Conservation (phyloP, 2,888 invertebrate species). For the Andrena haemorrhoa region DNA sequence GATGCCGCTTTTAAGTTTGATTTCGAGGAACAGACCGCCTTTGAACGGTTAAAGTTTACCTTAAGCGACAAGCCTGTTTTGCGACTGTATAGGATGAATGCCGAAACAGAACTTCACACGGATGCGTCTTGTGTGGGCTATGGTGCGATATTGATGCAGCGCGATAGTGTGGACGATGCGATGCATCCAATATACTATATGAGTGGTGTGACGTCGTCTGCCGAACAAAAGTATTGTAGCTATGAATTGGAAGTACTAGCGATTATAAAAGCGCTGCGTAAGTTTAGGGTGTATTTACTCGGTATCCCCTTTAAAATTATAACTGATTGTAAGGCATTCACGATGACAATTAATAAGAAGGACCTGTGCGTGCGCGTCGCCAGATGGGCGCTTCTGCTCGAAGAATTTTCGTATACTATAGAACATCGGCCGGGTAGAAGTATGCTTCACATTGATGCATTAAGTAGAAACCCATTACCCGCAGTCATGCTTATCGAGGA, state of each 20-base stretch:
- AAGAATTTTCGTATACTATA: no score
- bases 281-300: slow-evolving; percentile 23
- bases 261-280: neutral
- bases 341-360: slow-evolving; percentile 51
- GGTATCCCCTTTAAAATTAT: slow-evolving; percentile 23
- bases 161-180: neutral
- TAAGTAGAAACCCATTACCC: no score
- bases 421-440: no score
- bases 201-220: neutral
- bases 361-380: slow-evolving; percentile 32
- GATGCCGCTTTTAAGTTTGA: neutral
- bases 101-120: neutral
- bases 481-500: no score
- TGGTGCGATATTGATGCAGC: slow-evolving; percentile 31
- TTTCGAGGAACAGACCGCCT: neutral
- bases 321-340: slow-evolving; percentile 59
- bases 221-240: slow-evolving; percentile 22
- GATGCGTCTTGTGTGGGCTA: neutral
- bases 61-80: slow-evolving; percentile 4
- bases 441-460: no score
- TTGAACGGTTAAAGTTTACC: neutral
- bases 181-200: slow-evolving; percentile 34
- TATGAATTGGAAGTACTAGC: slow-evolving; percentile 38
- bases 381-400: no score
- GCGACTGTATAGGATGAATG: neutral